Evolutionary conservation across 1,140 invertebrate species (phyloP), one percentile per base, ranked within the genome.

Genomic region (Heliconius eleuchia): DNA sequence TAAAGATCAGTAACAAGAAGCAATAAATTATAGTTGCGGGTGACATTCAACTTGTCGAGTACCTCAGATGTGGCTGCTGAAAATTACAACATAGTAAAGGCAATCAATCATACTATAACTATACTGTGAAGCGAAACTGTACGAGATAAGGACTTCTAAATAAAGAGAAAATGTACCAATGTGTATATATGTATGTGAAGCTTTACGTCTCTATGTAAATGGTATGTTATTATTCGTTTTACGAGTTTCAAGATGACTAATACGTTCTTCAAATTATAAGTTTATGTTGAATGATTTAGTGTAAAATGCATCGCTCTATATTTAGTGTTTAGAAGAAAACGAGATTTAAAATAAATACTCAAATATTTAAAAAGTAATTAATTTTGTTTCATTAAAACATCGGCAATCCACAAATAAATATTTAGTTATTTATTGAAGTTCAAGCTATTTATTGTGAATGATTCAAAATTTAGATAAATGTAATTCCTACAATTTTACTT

Each of bases 1-100:
- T 75, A 80, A 77, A 80, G 79, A 80, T 73, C 79, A 27, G 27
- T 74, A 77, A 80, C 78, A 80, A 80, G 80, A 37, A 57, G 74
- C 76, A 72, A 81, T 78, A 81, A 81, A 78, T 81, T 78, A 81
- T 70, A 70, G 52, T 50, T 50, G 70, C 66, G 73, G 70, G 76
- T 81, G 80, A 81, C 80, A 81, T 73, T 52, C 71, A 75, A 78
- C 73, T 66, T 50, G 46, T 39, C 73, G 74, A 81, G 23, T 71
- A 42, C 34, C 74, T 34, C 71, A 70, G 73, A 75, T 81, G 71
- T 23, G 50, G 77, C 77, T 81, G 73, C 80, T 81, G 80, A 37
- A 81, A 78, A 81, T 81, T 78, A 39, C 77, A 66, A 27, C 27
- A 76, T 66, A 37, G 30, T 11, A 72, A 78, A 42, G 73, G 60